These are phyloP conservation scores for Protobothrops flavoviridis DNA, from an alignment of 2,113 vertebrate species.

Conservation along the genomic window DNA sequence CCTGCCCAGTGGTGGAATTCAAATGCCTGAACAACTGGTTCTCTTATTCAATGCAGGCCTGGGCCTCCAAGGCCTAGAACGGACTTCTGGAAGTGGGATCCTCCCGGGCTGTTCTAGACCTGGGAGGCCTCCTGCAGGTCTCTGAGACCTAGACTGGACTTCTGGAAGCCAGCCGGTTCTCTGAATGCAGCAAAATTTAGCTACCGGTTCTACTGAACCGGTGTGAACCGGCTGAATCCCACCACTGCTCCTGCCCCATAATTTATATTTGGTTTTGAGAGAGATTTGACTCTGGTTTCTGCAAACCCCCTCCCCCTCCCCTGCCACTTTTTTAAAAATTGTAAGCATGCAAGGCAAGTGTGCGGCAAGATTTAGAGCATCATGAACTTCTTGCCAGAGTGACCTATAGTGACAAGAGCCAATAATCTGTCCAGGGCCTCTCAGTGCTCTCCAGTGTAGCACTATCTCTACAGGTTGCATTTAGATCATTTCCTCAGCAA, in stretches of 20 bases:
- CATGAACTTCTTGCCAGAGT: not conserved
- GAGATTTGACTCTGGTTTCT: not conserved
- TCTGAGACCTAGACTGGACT: no score
- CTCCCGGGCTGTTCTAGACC: no score
- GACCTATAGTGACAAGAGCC: not conserved
- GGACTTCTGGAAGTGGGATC: no score
- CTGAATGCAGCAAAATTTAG: no score
- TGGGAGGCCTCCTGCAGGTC: no score
- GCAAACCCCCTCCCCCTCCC: not conserved
- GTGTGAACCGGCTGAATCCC: no score
- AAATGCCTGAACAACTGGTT: no score
- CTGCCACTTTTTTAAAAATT: not conserved
- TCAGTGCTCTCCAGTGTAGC: not conserved
- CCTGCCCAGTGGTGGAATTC: no score
- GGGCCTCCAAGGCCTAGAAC: no score
- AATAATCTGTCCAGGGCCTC: not conserved
- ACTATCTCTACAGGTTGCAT: not conserved
- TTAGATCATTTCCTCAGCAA: slow-evolving; percentile 32
- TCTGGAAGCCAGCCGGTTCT: no score
- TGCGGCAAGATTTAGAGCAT: not conserved
- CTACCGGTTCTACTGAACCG: no score
- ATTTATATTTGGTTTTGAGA: not conserved
- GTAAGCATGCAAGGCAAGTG: not conserved
- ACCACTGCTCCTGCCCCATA: not conserved
- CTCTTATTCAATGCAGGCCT: no score